phyloP scores from a whole-genome alignment of 1,140 invertebrate genomes.

The Nilaparvata lugens region DNA sequence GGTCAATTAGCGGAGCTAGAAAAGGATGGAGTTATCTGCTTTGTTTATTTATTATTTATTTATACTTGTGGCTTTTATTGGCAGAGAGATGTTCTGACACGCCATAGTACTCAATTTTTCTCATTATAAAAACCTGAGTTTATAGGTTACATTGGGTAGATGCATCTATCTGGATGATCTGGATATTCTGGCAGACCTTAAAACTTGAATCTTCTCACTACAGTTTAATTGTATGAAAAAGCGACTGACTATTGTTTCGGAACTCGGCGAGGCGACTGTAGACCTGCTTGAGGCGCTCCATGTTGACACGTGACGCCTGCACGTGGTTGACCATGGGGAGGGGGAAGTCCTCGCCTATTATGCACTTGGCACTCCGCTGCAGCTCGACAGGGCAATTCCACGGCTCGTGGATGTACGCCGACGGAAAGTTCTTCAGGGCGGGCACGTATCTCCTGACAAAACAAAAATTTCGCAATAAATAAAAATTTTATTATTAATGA shows the following conservation, averaged over 20 bases:
- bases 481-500: neutral
- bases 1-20: too few species aligned
- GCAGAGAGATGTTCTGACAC: too few species aligned
- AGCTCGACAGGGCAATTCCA: conserved; percentile 74
- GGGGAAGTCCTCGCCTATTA: conserved; percentile 76
- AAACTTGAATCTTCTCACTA: neutral
- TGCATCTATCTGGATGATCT: too few species aligned
- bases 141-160: too few species aligned
- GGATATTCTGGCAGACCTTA: too few species aligned
- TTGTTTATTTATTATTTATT: too few species aligned
- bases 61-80: too few species aligned
- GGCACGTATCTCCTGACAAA: conserved; percentile 66
- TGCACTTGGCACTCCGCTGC: conserved; percentile 69
- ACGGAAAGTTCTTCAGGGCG: conserved; percentile 70
- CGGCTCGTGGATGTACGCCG: conserved; percentile 80
- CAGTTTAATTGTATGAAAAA: neutral
- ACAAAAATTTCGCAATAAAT: conserved; percentile 5
- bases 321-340: conserved; percentile 77
- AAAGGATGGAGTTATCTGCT: too few species aligned
- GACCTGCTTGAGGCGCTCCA: conserved; percentile 80
- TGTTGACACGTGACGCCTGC: conserved; percentile 63
- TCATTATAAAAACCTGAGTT: too few species aligned
- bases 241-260: conserved; percentile 21
- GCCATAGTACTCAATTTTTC: too few species aligned
- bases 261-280: conserved; percentile 68